Evolutionary conservation across 2,888 invertebrate genomes (phyloP).

Genomic region (Diabrotica balteata): DNA sequence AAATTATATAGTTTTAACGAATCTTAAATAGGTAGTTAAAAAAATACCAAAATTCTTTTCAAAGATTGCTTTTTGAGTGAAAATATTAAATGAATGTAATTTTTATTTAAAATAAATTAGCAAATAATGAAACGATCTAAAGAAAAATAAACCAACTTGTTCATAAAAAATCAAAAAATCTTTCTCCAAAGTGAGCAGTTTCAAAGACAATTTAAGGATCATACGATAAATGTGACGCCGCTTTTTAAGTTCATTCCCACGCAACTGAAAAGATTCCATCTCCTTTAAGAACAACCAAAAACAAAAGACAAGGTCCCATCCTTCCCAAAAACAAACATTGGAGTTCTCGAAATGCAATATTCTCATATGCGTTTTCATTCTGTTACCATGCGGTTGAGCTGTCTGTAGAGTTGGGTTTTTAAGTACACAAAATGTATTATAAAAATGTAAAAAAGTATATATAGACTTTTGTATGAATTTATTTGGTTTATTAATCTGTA

Average conservation of each 20-base stretch:
- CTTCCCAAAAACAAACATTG: slow-evolving; percentile 28
- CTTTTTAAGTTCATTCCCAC: slow-evolving; percentile 20
- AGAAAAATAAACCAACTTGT: too few species aligned
- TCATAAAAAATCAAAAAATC: too few species aligned
- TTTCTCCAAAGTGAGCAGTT: too few species aligned
- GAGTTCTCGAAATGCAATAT: slow-evolving; percentile 12
- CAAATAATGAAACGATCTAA: too few species aligned
- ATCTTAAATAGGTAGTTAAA: too few species aligned
- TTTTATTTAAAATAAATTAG: too few species aligned
- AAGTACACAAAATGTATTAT: background rate
- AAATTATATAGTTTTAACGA: too few species aligned
- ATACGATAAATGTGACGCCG: slow-evolving; percentile 9
- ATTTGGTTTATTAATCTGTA: too few species aligned
- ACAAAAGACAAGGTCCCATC: slow-evolving; percentile 29
- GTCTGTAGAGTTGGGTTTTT: slow-evolving; percentile 4
- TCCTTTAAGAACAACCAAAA: slow-evolving; percentile 15
- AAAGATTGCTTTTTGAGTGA: too few species aligned
- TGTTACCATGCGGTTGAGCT: background rate
- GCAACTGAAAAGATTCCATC: slow-evolving; percentile 19
- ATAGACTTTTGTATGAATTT: too few species aligned
- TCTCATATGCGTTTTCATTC: slow-evolving; percentile 10
- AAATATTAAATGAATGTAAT: too few species aligned
- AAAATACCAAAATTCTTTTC: too few species aligned
- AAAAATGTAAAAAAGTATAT: background rate
- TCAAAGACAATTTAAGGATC: background rate